Evolutionary conservation across 2,113 vertebrate genomes (phyloP).

Genomic region (Labrus mixtus): DNA sequence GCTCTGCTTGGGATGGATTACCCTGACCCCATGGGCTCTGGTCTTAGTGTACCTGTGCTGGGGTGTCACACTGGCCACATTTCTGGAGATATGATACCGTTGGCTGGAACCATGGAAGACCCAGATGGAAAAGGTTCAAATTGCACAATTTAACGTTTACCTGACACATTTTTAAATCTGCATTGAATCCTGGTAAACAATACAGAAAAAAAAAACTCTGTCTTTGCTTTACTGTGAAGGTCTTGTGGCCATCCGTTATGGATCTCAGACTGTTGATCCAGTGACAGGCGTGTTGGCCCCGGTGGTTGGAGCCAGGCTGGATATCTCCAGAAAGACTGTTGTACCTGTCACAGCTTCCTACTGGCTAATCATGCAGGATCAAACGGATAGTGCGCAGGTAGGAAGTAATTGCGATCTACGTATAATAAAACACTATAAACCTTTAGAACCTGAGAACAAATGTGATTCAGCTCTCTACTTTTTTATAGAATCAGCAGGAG

Average conservation of each 20-base stretch:
- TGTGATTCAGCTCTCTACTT: no score
- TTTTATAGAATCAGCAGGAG: no score
- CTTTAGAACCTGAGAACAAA: neutral
- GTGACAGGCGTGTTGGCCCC: constrained; percentile 84
- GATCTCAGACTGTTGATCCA: constrained; percentile 85
- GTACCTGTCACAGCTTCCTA: constrained; percentile 85
- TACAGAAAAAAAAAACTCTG: neutral
- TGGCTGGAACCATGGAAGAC: constrained; percentile 92
- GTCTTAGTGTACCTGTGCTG: constrained; percentile 88
- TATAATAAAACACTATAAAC: neutral
- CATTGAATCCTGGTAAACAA: neutral
- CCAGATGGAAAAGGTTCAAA: constrained; percentile 86
- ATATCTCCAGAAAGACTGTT: constrained; percentile 77
- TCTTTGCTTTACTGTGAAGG: constrained; percentile 76
- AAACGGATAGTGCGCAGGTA: constrained; percentile 83
- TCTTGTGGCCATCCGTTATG: constrained; percentile 87
- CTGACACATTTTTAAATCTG: neutral
- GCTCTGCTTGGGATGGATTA: constrained; percentile 90
- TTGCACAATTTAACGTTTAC: neutral
- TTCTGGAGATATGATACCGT: constrained; percentile 75
- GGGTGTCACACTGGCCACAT: constrained; percentile 83
- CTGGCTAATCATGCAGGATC: constrained; percentile 76
- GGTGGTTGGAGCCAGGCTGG: constrained; percentile 85
- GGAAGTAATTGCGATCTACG: neutral
- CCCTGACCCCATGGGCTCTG: constrained; percentile 89